Base-by-base conservation (phyloP, 2,888 invertebrate species). In the Rhabditophanes sp. region DNA sequence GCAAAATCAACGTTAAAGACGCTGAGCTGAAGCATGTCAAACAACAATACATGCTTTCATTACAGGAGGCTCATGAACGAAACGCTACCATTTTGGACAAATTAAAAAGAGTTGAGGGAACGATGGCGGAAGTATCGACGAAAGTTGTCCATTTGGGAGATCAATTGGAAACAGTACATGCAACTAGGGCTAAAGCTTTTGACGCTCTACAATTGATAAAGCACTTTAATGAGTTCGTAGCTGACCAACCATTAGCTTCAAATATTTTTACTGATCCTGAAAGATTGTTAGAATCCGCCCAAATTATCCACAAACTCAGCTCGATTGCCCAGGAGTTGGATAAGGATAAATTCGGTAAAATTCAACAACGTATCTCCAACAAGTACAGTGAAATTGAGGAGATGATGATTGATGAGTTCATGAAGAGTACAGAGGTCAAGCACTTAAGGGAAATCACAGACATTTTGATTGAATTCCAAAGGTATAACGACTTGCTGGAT, bases 71-170 rank as follows among this genome's bases (percentile, higher is more conserved):
- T 19, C 49, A 62, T 30, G 57, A 56, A 8, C 51, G 52, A 30
- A 64, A 64, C 28, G 33, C 42, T 1, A 55, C 50, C 7, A 56
- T 56, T 0, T 33, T 53, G 21, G 56, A 59, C 11, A 50, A 54
- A 30, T 44, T 64, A 35, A 63, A 58, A 37, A 56, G 83, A 46
- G 67, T 93, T 32, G 93, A 93, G 67, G 83, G 83, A 57, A 78
- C 87, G 55, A 90, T 96, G 63, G 90, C 88, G 56, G 80, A 80
- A 37, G 93, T 96, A 26, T 90, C 93, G 0, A 87, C 87, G 0
- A 84, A 90, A 69, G 93, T 96, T 1, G 76, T 93, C 28, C 90
- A 93, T 68, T 75, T 96, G n/a, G 96, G 93, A 0, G 93, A 93
- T 68, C 93, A 96, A 65, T 71, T 96, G 26, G 93, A 96, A 24